Conservation (phyloP, 2,797 vertebrate genomes). For the Peromyscus melanophrys region DNA sequence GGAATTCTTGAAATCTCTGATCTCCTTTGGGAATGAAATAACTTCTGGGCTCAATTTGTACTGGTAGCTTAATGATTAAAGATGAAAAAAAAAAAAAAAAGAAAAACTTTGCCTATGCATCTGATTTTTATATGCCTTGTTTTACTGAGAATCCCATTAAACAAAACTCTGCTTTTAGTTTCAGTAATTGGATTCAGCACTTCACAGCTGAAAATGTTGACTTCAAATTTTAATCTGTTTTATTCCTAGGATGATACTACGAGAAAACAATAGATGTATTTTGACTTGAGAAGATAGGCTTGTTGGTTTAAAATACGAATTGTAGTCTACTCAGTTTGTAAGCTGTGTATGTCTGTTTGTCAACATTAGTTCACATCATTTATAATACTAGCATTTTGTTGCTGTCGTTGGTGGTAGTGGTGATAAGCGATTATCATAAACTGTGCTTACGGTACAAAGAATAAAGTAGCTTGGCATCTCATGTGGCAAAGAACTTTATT, state of each 20-base stretch:
- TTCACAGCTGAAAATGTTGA: slow-evolving; percentile 87
- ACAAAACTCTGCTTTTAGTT: slow-evolving; percentile 91
- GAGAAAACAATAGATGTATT: slow-evolving; percentile 58
- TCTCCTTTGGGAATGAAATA: slow-evolving; percentile 91
- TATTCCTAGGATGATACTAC: slow-evolving; percentile 82
- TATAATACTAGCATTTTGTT: slow-evolving; percentile 57
- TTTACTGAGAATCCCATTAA: slow-evolving; percentile 93
- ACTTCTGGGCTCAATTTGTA: slow-evolving; percentile 93
- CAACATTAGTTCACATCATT: slow-evolving; percentile 67
- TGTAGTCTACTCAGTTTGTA: background rate
- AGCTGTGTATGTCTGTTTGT: slow-evolving; percentile 50
- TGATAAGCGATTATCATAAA: background rate
- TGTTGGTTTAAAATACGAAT: slow-evolving; percentile 70
- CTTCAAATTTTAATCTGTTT: slow-evolving; percentile 85
- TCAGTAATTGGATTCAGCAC: slow-evolving; percentile 91
- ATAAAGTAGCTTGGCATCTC: background rate
- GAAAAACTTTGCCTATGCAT: slow-evolving; percentile 89
- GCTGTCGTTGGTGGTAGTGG: slow-evolving; percentile 68
- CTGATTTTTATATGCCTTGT: slow-evolving; percentile 92
- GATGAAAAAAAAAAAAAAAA: slow-evolving; percentile 92
- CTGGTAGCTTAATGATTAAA: slow-evolving; percentile 94
- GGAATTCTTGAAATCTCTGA: slow-evolving; percentile 91
- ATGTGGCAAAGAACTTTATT: background rate
- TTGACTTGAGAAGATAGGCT: slow-evolving; percentile 65
- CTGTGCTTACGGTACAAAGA: slow-evolving; percentile 16